Conservation (phyloP, 2,888 invertebrate species). For the Campaea margaritaria region DNA sequence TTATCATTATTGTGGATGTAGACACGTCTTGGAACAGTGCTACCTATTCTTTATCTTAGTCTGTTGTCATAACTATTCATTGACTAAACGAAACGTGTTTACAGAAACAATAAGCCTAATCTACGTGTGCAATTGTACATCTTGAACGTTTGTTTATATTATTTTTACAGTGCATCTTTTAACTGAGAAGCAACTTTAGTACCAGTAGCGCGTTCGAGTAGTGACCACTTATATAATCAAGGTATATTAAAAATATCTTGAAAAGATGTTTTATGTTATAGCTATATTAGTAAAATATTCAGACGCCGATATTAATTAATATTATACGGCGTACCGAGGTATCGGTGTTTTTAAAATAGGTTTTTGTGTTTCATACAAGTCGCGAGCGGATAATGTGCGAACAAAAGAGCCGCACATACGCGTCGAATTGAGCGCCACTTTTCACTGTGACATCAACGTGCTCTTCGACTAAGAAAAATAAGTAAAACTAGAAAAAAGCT, state of each 20-base stretch:
- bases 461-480: slow-evolving; percentile 47
- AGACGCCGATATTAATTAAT: slow-evolving; percentile 14
- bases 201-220: no score
- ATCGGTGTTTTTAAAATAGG: slow-evolving; percentile 62
- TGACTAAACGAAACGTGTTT: slow-evolving; percentile 19
- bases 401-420: slow-evolving; percentile 80
- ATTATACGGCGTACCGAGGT: slow-evolving; percentile 42
- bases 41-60: slow-evolving; percentile 19
- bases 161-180: neutral
- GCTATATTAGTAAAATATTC: neutral
- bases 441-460: slow-evolving; percentile 66
- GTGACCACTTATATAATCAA: no score
- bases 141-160: slow-evolving; percentile 11
- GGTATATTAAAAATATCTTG: no score
- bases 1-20: neutral
- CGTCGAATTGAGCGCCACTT: slow-evolving; percentile 72
- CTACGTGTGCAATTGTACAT: slow-evolving; percentile 19
- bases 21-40: slow-evolving; percentile 17
- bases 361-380: slow-evolving; percentile 69
- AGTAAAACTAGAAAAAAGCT: slow-evolving; percentile 48
- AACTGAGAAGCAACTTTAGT: no score
- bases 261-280: no score
- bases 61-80: slow-evolving; percentile 24
- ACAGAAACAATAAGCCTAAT: slow-evolving; percentile 25
- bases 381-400: slow-evolving; percentile 65